phyloP scores from a whole-genome alignment of 1,140 invertebrate species.

The Drosophila watanabei region DNA sequence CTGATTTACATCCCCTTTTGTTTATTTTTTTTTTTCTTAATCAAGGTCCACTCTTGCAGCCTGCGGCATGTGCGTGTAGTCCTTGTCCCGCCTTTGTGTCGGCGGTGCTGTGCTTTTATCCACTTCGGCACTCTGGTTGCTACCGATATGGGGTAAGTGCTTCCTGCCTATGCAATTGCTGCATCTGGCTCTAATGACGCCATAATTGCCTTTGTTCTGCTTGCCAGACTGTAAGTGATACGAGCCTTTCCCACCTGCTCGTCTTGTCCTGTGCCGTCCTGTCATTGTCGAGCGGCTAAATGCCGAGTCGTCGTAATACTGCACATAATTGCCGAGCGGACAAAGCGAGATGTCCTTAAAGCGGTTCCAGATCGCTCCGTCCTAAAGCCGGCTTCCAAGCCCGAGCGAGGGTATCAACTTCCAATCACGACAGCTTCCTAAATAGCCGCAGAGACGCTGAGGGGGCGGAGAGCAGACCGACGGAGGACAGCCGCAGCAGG shows the following conservation, averaged over 20 bases:
- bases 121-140: conserved; percentile 46
- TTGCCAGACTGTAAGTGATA: conserved; percentile 65
- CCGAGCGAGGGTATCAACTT: conserved; percentile 42
- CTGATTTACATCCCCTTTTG: not conserved
- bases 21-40: not conserved
- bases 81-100: not conserved
- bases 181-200: conserved; percentile 63
- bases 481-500: not conserved
- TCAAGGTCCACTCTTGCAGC: not conserved
- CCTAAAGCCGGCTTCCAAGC: not conserved
- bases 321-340: conserved; percentile 64
- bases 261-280: conserved; percentile 32
- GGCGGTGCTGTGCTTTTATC: conserved; percentile 45
- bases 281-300: conserved; percentile 68
- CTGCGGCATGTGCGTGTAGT: conserved; percentile 1
- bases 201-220: conserved; percentile 75
- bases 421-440: conserved; percentile 34
- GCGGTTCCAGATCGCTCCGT: conserved; percentile 14
- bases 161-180: conserved; percentile 60
- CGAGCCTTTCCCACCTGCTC: conserved; percentile 38
- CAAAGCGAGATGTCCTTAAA: conserved; percentile 57
- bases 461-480: not conserved
- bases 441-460: conserved; percentile 6
- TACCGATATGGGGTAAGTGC: conserved; percentile 55
- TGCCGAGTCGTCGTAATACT: conserved; percentile 63